Evolutionary conservation across 2,888 invertebrate genomes (phyloP).

Genomic region (Apotomis betuletana): DNA sequence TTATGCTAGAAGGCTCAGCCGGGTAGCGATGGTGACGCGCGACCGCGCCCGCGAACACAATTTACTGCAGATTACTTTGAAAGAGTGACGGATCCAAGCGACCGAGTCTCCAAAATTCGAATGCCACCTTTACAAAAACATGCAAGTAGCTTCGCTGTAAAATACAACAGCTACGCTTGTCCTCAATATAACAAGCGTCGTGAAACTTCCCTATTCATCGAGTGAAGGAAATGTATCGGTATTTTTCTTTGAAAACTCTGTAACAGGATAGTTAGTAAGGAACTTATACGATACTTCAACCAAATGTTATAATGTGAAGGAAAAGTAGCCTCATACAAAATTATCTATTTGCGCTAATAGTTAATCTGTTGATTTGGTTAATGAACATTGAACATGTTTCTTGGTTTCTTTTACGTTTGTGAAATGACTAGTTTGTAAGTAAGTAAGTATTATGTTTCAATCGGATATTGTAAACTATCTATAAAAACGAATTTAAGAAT

Average conservation of each 20-base stretch:
- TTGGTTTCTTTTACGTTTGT: too few relatives aligned
- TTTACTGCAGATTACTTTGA: too few relatives aligned
- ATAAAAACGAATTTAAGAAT: too few relatives aligned
- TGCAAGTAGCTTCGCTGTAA: not conserved
- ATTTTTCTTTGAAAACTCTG: conserved; percentile 62
- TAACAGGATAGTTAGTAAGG: conserved; percentile 54
- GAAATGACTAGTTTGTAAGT: too few relatives aligned
- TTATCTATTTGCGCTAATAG: not conserved
- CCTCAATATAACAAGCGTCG: conserved; percentile 18
- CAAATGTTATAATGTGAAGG: conserved; percentile 8
- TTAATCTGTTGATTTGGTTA: not conserved
- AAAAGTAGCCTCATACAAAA: conserved; percentile 4
- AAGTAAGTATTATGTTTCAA: too few relatives aligned
- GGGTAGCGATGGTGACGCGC: too few relatives aligned
- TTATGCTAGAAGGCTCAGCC: too few relatives aligned
- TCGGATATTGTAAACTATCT: too few relatives aligned
- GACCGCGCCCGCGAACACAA: too few relatives aligned
- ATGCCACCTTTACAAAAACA: not conserved
- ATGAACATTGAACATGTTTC: too few relatives aligned
- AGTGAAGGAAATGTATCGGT: conserved; percentile 55
- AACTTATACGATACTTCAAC: conserved; percentile 56
- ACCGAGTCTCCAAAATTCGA: too few relatives aligned
- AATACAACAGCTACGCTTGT: not conserved
- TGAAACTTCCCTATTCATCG: conserved; percentile 45
- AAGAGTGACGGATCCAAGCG: too few relatives aligned